Percentiles rank a stretch among this genome's conserved stretches.
Evolutionary conservation across 2,113 vertebrate species (phyloP).

Genomic region (Osmerus mordax): DNA sequence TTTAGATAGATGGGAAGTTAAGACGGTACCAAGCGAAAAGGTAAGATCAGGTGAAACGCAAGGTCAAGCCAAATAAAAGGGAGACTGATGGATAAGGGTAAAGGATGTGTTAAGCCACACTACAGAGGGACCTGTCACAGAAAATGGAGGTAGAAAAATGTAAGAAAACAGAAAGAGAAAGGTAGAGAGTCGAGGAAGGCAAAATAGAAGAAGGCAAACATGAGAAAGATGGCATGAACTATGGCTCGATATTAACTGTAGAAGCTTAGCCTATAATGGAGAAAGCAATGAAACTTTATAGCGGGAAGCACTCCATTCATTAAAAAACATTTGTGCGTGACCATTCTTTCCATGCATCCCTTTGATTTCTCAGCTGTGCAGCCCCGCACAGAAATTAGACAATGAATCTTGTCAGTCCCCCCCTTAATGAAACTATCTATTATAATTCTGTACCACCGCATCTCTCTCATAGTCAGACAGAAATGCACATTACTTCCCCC

Average conservation of each 20-base stretch:
- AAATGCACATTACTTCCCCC: constrained; percentile 24
- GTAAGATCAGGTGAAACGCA: too few relatives aligned
- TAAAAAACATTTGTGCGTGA: constrained; percentile 19
- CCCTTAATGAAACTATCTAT: constrained; percentile 47
- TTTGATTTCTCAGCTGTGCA: constrained; percentile 36
- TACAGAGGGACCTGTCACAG: too few relatives aligned
- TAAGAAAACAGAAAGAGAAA: background rate
- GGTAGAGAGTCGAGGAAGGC: background rate
- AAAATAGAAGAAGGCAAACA: background rate
- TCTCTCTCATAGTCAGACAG: constrained; percentile 40
- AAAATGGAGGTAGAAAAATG: background rate
- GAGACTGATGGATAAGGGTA: too few relatives aligned
- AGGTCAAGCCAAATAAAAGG: too few relatives aligned
- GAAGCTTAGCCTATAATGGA: background rate
- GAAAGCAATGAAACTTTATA: constrained; percentile 2
- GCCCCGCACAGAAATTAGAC: constrained; percentile 41
- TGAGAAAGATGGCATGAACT: background rate
- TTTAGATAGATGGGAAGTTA: too few relatives aligned
- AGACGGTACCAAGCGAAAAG: too few relatives aligned
- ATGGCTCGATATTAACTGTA: background rate
- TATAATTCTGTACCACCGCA: constrained; percentile 34
- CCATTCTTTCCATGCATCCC: constrained; percentile 15
- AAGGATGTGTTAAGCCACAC: too few relatives aligned
- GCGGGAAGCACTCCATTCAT: constrained; percentile 26
- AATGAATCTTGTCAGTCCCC: constrained; percentile 37